Percentiles rank a stretch among this genome's conserved stretches.
These are phyloP conservation scores for Dreissena polymorpha DNA, from an alignment of 1,140 invertebrate genomes.

Conservation along the genomic window DNA sequence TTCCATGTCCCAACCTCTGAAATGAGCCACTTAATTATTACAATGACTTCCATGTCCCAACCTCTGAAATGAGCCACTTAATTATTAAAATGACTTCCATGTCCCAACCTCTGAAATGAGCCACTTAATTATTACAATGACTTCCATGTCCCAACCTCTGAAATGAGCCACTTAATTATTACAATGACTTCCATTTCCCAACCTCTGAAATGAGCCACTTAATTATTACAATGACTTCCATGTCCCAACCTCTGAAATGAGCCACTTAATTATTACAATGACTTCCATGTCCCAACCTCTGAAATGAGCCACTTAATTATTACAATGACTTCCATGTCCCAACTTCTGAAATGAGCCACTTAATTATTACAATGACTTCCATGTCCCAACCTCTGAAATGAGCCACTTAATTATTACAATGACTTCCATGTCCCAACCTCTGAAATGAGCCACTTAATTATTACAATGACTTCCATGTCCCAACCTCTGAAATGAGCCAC, in stretches of 20 bases:
- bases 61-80: conserved; percentile 62
- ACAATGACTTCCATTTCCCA: no score
- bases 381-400: conserved; percentile 69
- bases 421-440: conserved; percentile 71
- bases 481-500: no score
- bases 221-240: no score
- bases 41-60: no score
- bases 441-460: conserved; percentile 45
- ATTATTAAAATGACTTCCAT: no score
- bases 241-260: conserved; percentile 69
- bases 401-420: no score
- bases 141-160: conserved; percentile 73
- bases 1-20: conserved; percentile 72
- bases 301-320: conserved; percentile 22
- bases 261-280: no score
- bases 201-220: conserved; percentile 61
- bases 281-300: conserved; percentile 73
- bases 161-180: conserved; percentile 9
- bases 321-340: no score
- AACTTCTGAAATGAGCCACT: conserved; percentile 64
- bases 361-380: no score
- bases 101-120: conserved; percentile 68
- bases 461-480: no score
- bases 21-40: conserved; percentile 14
- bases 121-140: no score